A percentile compares a stretch with the other conserved stretches of the same genome.
phyloP scores from a whole-genome alignment of 2,113 vertebrate genomes.

The Heptranchias perlo region DNA sequence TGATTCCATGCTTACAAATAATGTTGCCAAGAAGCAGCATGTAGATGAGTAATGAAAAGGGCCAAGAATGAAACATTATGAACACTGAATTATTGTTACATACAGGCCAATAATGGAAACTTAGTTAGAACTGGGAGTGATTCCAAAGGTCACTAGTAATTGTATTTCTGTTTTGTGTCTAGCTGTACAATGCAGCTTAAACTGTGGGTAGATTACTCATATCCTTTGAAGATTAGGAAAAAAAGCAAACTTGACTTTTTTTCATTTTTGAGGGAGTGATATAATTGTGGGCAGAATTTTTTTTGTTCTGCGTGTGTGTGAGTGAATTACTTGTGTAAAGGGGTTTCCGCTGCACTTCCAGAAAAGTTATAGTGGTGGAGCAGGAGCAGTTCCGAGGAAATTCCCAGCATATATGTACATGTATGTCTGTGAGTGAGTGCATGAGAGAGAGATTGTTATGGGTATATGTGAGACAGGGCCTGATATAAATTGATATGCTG shows the following conservation, averaged over 20 bases:
- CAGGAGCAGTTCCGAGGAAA: neutral
- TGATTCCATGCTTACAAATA: neutral
- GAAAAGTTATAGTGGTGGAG: neutral
- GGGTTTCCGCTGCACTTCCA: neutral
- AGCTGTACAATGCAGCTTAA: neutral
- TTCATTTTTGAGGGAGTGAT: neutral
- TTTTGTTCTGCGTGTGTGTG: neutral
- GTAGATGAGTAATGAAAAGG: neutral
- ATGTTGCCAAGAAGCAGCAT: neutral
- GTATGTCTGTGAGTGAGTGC: neutral
- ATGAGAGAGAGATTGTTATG: neutral
- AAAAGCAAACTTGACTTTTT: neutral
- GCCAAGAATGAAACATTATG: neutral
- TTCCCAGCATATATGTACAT: neutral
- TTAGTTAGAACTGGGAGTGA: neutral
- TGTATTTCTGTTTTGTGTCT: neutral
- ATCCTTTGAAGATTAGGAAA: constrained; percentile 10
- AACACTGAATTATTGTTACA: neutral
- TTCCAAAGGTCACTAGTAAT: neutral
- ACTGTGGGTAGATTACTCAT: neutral
- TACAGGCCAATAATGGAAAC: neutral
- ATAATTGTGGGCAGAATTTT: neutral
- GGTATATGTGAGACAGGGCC: neutral
- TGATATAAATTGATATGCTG: neutral
- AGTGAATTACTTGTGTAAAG: neutral